Evolutionary conservation across 2,797 vertebrate species (phyloP), one percentile per base, ranked within the genome.

Genomic region (Balearica regulorum): DNA sequence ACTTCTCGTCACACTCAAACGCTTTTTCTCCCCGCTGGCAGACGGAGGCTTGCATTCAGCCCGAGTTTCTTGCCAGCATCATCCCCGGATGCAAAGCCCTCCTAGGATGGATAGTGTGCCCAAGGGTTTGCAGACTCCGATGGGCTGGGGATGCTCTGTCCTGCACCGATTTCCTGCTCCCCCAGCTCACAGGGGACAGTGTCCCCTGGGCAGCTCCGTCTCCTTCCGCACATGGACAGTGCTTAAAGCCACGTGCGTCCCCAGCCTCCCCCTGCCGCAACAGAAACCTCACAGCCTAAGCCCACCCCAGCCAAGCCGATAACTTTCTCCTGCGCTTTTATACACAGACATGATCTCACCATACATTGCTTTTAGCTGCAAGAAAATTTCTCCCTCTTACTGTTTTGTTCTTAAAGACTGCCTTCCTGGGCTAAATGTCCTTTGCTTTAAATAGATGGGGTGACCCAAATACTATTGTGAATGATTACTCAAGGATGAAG

Each of bases 391-490:
- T 87, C 57, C 35, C 16, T 60, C 68, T 80, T 60, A 19, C 44
- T 46, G 33, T 60, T 87, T 75, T 83, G 48, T 10, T 90, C 35
- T 73, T 66, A 33, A 51, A n/a, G n/a, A 37, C 22, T 70, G 55
- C 37, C 70, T 68, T 93, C 60, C 60, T 8, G 4, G 37, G 25
- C 51, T 79, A 90, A 94, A 44, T 16, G 62, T 70, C 25, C 33
- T 72, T 60, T 48, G 51, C 60, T 93, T 96, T 95, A 94, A 92
- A 92, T 83, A 96, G 87, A 55, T 31, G 15, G 66, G 31, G 25
- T 93, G 93, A 96, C 81, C 81, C 81, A 94, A 82, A 87, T 94
- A 68, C 70, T 58, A 13, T 12, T 20, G 22, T 57, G 60, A 83
- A 57, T 66, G 89, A 60, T 80, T 92, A 77, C 77, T 93, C 26